These are phyloP conservation scores for Netelia melanura DNA, from an alignment of 2,888 invertebrate genomes.

Conservation along the genomic window DNA sequence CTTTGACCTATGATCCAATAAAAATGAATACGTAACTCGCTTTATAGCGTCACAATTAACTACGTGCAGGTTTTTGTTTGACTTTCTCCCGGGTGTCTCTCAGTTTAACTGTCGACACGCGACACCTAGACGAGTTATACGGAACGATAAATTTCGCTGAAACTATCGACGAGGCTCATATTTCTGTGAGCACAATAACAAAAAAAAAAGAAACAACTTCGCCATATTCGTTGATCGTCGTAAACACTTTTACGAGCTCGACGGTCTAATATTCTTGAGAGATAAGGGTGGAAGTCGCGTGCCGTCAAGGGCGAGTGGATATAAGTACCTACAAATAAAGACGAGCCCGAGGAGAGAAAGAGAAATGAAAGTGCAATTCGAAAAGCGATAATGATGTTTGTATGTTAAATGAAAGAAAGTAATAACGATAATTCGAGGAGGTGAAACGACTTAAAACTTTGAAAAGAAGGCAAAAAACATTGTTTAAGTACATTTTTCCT, in stretches of 20 bases:
- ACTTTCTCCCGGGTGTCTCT: slow-evolving; percentile 7
- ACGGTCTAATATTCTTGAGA: slow-evolving; percentile 22
- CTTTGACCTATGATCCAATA: slow-evolving; percentile 23
- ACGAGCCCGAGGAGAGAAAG: slow-evolving; percentile 59
- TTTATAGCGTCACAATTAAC: slow-evolving; percentile 37
- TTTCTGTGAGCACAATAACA: slow-evolving; percentile 20
- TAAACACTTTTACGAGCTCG: slow-evolving; percentile 60
- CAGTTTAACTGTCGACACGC: slow-evolving; percentile 17
- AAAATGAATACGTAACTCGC: not conserved
- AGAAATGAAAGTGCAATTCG: not conserved
- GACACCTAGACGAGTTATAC: slow-evolving; percentile 26
- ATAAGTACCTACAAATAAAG: slow-evolving; percentile 63
- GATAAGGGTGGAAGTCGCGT: slow-evolving; percentile 28
- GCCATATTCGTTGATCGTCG: slow-evolving; percentile 41
- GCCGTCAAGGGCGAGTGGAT: not conserved
- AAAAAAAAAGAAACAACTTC: slow-evolving; percentile 20
- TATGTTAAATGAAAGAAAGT: no score
- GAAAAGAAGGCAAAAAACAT: no score
- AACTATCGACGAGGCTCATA: slow-evolving; percentile 44
- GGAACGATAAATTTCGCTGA: slow-evolving; percentile 50
- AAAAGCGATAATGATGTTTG: no score
- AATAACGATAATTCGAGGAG: no score
- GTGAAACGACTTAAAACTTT: no score
- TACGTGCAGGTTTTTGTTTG: slow-evolving; percentile 32
- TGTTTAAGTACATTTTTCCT: no score